Evolutionary conservation across 2,113 vertebrate species (phyloP).

Genomic region (Danionella cerebrum): DNA sequence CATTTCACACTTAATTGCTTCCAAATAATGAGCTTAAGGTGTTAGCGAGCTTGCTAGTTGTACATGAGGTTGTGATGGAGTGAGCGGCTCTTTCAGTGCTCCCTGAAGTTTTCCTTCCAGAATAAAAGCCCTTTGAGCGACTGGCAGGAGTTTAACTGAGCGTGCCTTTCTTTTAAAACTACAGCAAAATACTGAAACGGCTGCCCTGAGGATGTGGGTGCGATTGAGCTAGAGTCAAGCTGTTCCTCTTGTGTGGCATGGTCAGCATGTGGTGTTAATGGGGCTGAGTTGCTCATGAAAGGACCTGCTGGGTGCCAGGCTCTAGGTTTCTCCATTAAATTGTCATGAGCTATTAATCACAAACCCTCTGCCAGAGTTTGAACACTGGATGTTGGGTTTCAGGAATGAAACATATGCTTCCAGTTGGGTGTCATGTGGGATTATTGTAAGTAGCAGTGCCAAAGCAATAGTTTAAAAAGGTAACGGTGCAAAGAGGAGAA

Average conservation of each 20-base stretch:
- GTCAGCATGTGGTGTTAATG: constrained; percentile 61
- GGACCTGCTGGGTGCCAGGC: constrained; percentile 55
- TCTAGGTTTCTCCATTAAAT: constrained; percentile 67
- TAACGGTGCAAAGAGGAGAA: background rate
- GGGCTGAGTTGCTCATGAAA: constrained; percentile 47
- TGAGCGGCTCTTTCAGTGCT: background rate
- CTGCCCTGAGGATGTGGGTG: constrained; percentile 5
- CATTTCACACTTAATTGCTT: background rate
- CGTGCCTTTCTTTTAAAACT: background rate
- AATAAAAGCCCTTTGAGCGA: background rate
- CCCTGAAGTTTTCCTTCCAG: background rate
- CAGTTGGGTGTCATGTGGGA: background rate
- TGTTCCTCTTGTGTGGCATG: constrained; percentile 40
- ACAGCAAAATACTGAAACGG: background rate
- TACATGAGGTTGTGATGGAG: background rate
- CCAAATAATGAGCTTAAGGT: background rate
- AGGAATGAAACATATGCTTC: background rate
- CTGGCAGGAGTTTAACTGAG: background rate
- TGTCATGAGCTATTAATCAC: constrained; percentile 66
- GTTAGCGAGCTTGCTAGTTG: background rate
- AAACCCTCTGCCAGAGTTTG: background rate
- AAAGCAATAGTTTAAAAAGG: too few species aligned
- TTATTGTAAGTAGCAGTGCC: too few species aligned
- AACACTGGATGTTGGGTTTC: constrained; percentile 3
- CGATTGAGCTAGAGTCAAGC: background rate